These are phyloP conservation scores for Hydrotaea diabolus DNA, from an alignment of 2,888 invertebrate species.

Conservation along the genomic window DNA sequence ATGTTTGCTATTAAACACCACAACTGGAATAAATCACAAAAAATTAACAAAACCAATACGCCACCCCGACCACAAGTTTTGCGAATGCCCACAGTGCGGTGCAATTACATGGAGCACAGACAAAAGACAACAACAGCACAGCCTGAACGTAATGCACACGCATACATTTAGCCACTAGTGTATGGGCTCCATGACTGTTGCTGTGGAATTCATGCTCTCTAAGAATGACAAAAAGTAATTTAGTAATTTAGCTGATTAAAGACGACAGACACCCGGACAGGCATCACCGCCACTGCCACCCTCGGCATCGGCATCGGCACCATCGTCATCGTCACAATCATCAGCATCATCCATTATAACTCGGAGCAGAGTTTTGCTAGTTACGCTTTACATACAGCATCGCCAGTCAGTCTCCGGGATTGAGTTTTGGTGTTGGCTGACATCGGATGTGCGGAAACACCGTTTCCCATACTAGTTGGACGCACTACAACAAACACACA, in stretches of 20 bases:
- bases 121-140: neutral
- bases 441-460: constrained; percentile 30
- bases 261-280: neutral
- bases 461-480: neutral
- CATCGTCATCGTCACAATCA: neutral
- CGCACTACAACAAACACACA: neutral
- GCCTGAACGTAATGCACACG: neutral
- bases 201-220: constrained; percentile 12
- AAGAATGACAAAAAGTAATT: constrained; percentile 48
- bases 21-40: constrained; percentile 21
- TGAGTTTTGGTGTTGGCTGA: neutral
- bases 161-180: neutral
- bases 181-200: neutral
- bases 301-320: neutral
- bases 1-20: constrained; percentile 18
- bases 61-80: neutral
- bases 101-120: neutral
- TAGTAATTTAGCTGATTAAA: constrained; percentile 59
- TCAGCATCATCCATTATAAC: neutral
- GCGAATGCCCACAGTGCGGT: neutral
- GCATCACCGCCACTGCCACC: neutral
- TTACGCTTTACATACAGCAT: neutral
- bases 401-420: neutral
- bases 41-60: constrained; percentile 2
- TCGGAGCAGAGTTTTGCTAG: neutral